These are phyloP conservation scores for Nasonia longicornis DNA, from an alignment of 1,140 invertebrate genomes.

Conservation along the genomic window DNA sequence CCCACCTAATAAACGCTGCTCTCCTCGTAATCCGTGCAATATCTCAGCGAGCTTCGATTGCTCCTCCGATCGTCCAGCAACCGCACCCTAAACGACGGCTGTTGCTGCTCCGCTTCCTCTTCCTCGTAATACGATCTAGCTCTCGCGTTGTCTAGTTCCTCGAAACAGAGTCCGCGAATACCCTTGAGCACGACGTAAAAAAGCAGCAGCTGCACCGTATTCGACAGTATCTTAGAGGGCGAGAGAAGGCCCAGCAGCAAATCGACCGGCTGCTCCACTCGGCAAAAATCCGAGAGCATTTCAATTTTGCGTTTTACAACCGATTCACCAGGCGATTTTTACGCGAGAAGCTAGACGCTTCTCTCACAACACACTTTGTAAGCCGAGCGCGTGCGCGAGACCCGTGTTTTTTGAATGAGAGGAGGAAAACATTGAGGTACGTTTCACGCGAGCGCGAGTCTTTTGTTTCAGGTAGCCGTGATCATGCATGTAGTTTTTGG, in stretches of 20 bases:
- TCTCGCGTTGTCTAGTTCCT: conserved; percentile 45
- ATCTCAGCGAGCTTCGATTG: conserved; percentile 16
- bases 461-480: conserved; percentile 16
- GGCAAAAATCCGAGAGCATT: conserved; percentile 20
- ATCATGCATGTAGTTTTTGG: background rate
- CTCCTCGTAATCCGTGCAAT: conserved; percentile 21
- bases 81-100: background rate
- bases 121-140: background rate
- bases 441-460: background rate
- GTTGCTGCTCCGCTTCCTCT: background rate
- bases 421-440: background rate
- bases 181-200: conserved; percentile 54
- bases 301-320: conserved; percentile 17
- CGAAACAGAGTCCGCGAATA: conserved; percentile 53
- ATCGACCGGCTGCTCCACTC: background rate
- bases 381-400: too few relatives aligned
- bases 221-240: conserved; percentile 45
- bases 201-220: conserved; percentile 49
- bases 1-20: background rate
- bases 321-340: background rate
- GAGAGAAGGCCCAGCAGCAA: conserved; percentile 3
- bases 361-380: background rate
- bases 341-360: background rate
- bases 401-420: background rate
- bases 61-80: background rate